phyloP scores from a whole-genome alignment of 2,113 vertebrate species.

The Eublepharis macularius region DNA sequence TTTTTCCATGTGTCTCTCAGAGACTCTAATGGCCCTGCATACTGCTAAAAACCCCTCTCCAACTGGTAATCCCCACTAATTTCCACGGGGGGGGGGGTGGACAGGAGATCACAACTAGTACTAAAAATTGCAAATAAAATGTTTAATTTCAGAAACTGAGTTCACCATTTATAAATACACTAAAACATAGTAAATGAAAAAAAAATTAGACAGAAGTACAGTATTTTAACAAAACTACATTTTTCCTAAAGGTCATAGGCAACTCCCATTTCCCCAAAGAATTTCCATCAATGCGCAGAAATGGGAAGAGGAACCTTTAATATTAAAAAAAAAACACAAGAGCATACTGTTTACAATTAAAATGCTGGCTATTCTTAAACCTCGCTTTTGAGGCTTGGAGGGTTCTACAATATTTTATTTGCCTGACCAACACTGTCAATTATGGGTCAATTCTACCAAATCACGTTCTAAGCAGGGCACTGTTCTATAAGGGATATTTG shows the following conservation, averaged over 20 bases:
- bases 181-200: slow-evolving; percentile 81
- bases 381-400: slow-evolving; percentile 49
- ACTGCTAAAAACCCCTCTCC: neutral
- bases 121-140: slow-evolving; percentile 82
- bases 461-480: slow-evolving; percentile 65
- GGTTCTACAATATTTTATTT: slow-evolving; percentile 46
- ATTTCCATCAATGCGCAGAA: slow-evolving; percentile 60
- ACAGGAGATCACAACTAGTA: slow-evolving; percentile 60
- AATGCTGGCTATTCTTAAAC: slow-evolving; percentile 58
- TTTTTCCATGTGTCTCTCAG: neutral
- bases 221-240: slow-evolving; percentile 76
- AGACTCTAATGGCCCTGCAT: neutral
- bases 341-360: slow-evolving; percentile 50
- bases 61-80: slow-evolving; percentile 21
- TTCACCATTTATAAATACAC: slow-evolving; percentile 86
- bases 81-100: slow-evolving; percentile 64
- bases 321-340: neutral
- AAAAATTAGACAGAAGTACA: slow-evolving; percentile 75
- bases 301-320: slow-evolving; percentile 47
- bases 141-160: slow-evolving; percentile 84
- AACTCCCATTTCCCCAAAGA: slow-evolving; percentile 59
- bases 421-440: slow-evolving; percentile 63
- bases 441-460: slow-evolving; percentile 59
- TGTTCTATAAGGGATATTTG: slow-evolving; percentile 65
- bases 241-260: slow-evolving; percentile 71